These are phyloP conservation scores for Eremobia ochroleuca DNA, from an alignment of 2,888 invertebrate genomes.

Conservation along the genomic window DNA sequence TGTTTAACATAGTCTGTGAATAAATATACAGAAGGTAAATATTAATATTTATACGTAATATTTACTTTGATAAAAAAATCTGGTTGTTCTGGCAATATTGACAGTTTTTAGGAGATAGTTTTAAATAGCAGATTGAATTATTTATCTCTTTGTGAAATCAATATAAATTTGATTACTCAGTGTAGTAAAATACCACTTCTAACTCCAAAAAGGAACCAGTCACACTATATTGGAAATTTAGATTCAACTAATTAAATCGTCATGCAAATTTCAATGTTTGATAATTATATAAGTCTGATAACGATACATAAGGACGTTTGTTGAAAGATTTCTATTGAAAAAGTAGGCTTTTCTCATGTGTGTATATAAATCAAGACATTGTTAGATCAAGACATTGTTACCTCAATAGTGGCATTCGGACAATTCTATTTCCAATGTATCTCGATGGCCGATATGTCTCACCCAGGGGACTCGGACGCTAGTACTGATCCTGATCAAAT, in stretches of 20 bases:
- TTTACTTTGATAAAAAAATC: not conserved
- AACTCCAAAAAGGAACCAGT: too few relatives aligned
- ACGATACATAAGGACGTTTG: too few relatives aligned
- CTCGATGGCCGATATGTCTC: conserved; percentile 63
- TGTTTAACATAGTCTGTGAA: too few relatives aligned
- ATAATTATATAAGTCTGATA: too few relatives aligned
- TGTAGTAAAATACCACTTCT: too few relatives aligned
- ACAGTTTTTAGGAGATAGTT: not conserved
- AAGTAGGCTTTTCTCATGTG: too few relatives aligned
- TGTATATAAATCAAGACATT: conserved; percentile 20
- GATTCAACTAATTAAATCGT: not conserved
- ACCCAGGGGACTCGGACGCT: conserved; percentile 69
- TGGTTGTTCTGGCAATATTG: not conserved
- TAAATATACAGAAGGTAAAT: not conserved
- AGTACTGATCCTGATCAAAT: conserved; percentile 77
- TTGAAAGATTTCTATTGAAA: too few relatives aligned
- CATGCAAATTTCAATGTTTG: too few relatives aligned
- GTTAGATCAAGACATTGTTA: conserved; percentile 47
- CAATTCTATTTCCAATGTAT: conserved; percentile 68
- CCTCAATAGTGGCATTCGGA: conserved; percentile 57
- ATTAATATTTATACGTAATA: not conserved
- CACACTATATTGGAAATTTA: not conserved
- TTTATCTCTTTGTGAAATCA: too few relatives aligned
- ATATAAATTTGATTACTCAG: too few relatives aligned
- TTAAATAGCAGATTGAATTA: not conserved